Evolutionary conservation across 2,888 invertebrate genomes (phyloP).

Genomic region (Volucella bombylans): DNA sequence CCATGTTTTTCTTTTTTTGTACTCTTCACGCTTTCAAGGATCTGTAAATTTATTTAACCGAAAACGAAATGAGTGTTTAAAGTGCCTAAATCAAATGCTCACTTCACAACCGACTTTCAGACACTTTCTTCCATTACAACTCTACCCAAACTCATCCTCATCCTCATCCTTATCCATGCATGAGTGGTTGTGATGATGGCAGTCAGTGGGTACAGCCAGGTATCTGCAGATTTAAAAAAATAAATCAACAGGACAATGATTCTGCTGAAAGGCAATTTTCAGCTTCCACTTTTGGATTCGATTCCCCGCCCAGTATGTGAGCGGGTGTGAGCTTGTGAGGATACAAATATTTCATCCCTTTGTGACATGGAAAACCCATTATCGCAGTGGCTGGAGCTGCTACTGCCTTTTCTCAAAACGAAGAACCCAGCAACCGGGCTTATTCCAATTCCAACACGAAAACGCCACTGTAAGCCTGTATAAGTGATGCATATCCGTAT

Average conservation of each 20-base stretch:
- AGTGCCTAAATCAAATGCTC: constrained; percentile 43
- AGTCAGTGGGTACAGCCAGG: constrained; percentile 13
- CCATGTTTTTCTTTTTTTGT: not conserved
- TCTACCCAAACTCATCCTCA: not conserved
- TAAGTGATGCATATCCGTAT: constrained; percentile 51
- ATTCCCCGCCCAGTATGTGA: constrained; percentile 31
- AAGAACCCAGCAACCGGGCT: constrained; percentile 32
- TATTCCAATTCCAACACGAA: not conserved
- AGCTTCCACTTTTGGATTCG: constrained; percentile 54
- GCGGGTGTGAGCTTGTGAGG: not conserved
- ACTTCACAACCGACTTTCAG: not conserved
- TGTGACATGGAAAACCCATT: constrained; percentile 81
- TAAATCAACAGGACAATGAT: constrained; percentile 71
- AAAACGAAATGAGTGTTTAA: constrained; percentile 33
- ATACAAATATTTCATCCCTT: constrained; percentile 75
- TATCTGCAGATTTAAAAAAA: constrained; percentile 41
- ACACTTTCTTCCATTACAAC: not conserved
- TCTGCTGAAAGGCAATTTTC: constrained; percentile 74
- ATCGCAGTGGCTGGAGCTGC: constrained; percentile 75
- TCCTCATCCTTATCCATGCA: not conserved
- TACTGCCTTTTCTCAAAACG: constrained; percentile 56
- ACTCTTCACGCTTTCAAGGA: constrained; percentile 18
- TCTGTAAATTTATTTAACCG: constrained; percentile 38
- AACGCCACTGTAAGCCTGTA: constrained; percentile 5
- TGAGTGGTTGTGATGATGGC: constrained; percentile 12